Evolutionary conservation across 2,113 vertebrate genomes (phyloP), one percentile per base, ranked within the genome.

Genomic region (Anarhynchus alexandrinus): DNA sequence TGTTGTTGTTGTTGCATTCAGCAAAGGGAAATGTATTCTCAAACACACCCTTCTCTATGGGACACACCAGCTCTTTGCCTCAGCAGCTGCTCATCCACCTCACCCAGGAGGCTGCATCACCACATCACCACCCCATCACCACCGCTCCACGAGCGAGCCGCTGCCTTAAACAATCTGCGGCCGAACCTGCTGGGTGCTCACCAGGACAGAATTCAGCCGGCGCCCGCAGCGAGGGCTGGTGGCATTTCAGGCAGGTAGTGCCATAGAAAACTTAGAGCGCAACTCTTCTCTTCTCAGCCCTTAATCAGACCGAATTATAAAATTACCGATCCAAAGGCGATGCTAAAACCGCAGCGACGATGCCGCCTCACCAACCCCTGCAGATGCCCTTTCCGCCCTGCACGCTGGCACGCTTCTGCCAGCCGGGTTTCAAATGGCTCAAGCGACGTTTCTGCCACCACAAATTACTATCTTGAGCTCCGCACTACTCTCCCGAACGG

Each of bases 401-500:
- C 47, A 7, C 5, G 3, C 51, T 43, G 65, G 55, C 40, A 7
- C 6, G 2, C 51, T 51, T 57, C 62, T 42, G 67, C 78, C 43
- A 17, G 61, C 18, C 8, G 11, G 40, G n/a, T 27, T 65, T 57
- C 55, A 4, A 32, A 15, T 1, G 7, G 49, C 70, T 62, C 34
- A 1, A 11, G 55, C 0, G 4, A 36, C 23, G 32, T 19, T 57
- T 51, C n/a, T 36, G 36, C 30, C 62, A 42, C 70, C 77, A 49
- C 30, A 30, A 82, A 43, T n/a, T 5, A 15, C 26, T 19, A 12
- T 15, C 47, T 16, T 3, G 3, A 45, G 76, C 45, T 64, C 38
- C 8, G 1, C 8, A 1, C 17, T 14, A 2, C 83, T 51, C 49
- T 77, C 34, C 5, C 27, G 3, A 73, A 18, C 1, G 7, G 55